A percentile compares a stretch with the other conserved stretches of the same genome.
phyloP scores from a whole-genome alignment of 2,888 invertebrate species.

The Apamea anceps region DNA sequence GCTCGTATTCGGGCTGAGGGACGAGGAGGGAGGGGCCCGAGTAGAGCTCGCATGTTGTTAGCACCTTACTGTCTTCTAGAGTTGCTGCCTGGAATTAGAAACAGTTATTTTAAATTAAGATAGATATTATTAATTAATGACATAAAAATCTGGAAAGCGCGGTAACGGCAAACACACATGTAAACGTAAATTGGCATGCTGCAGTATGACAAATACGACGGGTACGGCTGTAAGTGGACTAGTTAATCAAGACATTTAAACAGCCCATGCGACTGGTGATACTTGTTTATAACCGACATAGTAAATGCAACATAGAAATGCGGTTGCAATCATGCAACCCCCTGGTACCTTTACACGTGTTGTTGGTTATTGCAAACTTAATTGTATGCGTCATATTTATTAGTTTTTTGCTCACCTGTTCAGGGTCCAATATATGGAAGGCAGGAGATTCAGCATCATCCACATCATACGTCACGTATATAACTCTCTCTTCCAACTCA shows the following conservation, averaged over 20 bases:
- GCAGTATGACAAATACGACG: background rate
- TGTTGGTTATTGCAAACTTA: background rate
- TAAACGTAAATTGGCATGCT: background rate
- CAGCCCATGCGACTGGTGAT: background rate
- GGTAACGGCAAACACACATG: background rate
- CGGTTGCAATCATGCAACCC: background rate
- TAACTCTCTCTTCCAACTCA: slow-evolving; percentile 78
- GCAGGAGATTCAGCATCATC: slow-evolving; percentile 74
- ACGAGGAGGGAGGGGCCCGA: slow-evolving; percentile 74
- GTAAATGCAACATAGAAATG: too few relatives aligned
- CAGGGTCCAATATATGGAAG: slow-evolving; percentile 79
- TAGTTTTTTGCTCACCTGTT: slow-evolving; percentile 72
- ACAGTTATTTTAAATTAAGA: too few relatives aligned
- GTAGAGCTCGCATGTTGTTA: slow-evolving; percentile 73
- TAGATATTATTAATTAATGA: too few relatives aligned
- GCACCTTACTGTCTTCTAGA: slow-evolving; percentile 67
- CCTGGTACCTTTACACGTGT: background rate
- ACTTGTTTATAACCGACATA: background rate
- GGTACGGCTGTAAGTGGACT: background rate
- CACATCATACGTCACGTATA: slow-evolving; percentile 86
- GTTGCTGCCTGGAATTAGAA: slow-evolving; percentile 63
- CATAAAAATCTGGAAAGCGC: background rate
- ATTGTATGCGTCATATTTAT: background rate
- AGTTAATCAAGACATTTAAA: background rate
- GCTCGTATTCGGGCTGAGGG: slow-evolving; percentile 65